phyloP scores from a whole-genome alignment of 2,797 vertebrate genomes.

The Chaetodon trifasciatus region DNA sequence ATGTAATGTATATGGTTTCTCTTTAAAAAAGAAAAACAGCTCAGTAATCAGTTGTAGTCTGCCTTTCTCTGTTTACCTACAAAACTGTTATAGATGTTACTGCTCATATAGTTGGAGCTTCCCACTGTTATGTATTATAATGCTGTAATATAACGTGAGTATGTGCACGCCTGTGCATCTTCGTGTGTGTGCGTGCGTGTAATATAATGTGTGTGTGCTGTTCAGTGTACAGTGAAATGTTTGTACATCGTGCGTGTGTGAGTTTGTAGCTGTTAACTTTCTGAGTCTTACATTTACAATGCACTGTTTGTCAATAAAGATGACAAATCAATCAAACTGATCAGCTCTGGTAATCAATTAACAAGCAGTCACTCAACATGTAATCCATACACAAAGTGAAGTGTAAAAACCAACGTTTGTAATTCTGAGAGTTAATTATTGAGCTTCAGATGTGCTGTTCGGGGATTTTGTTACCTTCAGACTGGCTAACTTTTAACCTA shows the following conservation, averaged over 20 bases:
- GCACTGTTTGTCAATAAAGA: constrained; percentile 84
- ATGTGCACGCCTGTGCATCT: constrained; percentile 61
- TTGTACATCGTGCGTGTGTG: constrained; percentile 78
- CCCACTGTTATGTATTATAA: constrained; percentile 75
- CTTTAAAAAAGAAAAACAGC: constrained; percentile 60
- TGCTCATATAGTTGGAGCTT: constrained; percentile 67
- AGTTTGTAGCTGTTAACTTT: constrained; percentile 82
- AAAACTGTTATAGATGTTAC: constrained; percentile 68
- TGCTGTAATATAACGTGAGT: constrained; percentile 75
- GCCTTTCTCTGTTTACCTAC: constrained; percentile 75
- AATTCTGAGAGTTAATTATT: neutral
- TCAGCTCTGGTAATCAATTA: constrained; percentile 11
- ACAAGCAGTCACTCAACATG: neutral
- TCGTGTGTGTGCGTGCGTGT: constrained; percentile 52
- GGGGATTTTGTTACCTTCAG: neutral
- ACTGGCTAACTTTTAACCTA: neutral
- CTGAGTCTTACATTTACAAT: constrained; percentile 79
- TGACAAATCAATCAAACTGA: constrained; percentile 61
- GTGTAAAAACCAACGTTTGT: too few species aligned
- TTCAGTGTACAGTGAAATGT: constrained; percentile 80
- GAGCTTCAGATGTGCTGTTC: neutral
- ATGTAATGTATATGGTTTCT: constrained; percentile 64
- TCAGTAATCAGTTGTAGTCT: constrained; percentile 62
- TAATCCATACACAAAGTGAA: too few species aligned
- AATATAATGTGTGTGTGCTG: constrained; percentile 65